These are phyloP conservation scores for Limosa lapponica DNA, from an alignment of 2,797 vertebrate genomes.

Conservation along the genomic window DNA sequence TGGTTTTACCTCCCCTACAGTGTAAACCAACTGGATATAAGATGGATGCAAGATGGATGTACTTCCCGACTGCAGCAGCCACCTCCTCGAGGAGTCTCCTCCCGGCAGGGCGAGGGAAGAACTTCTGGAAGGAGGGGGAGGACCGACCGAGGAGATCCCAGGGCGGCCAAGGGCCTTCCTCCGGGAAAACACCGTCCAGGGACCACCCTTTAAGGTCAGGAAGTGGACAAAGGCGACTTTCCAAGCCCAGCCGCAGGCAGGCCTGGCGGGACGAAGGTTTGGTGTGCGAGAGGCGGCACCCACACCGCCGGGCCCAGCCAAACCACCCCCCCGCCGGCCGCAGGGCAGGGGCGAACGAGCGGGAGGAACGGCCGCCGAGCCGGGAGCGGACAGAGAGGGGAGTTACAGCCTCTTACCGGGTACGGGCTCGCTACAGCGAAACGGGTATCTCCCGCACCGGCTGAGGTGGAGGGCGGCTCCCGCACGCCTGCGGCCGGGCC, in stretches of 20 bases:
- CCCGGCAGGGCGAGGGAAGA: not conserved
- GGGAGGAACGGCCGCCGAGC: not conserved
- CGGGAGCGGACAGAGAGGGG: not conserved
- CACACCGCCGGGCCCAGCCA: not conserved
- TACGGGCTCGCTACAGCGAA: no score
- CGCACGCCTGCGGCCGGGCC: not conserved
- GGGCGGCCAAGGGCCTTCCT: no score
- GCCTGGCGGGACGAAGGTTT: rapidly evolving
- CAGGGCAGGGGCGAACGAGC: rapidly evolving
- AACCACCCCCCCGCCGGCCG: rapidly evolving
- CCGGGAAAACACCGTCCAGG: no score
- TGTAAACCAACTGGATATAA: rapidly evolving
- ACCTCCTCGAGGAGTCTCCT: not conserved
- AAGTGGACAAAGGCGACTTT: rapidly evolving
- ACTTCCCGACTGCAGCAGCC: not conserved
- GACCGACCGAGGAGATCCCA: not conserved
- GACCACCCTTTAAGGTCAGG: no score
- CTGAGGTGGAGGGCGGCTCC: not conserved
- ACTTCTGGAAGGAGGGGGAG: not conserved
- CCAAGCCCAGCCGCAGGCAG: not conserved
- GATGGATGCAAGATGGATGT: rapidly evolving
- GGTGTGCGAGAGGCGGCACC: not conserved
- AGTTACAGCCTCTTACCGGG: not conserved
- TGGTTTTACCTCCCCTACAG: not conserved
- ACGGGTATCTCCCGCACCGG: rapidly evolving